Evolutionary conservation across 1,140 invertebrate species (phyloP).

Genomic region (Polypedilum vanderplanki): DNA sequence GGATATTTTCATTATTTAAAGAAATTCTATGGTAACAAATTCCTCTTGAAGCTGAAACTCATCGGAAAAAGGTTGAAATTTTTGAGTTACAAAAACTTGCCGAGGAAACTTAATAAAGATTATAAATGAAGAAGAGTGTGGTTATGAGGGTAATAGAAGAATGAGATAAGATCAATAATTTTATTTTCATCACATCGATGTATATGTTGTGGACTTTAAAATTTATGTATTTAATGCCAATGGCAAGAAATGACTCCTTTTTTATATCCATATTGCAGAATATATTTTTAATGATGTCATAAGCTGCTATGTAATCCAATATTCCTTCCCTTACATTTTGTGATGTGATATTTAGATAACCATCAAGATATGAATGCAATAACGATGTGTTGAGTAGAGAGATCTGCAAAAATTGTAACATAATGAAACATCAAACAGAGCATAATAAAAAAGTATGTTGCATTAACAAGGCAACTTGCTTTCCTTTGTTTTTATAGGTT

Average conservation of each 20-base stretch:
- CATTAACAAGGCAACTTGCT: background rate
- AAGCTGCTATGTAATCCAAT: constrained; percentile 9
- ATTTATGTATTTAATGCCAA: background rate
- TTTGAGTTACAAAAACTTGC: too few relatives aligned
- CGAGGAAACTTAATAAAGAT: too few relatives aligned
- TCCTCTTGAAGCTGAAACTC: too few relatives aligned
- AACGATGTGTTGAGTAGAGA: too few relatives aligned
- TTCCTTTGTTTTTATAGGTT: background rate
- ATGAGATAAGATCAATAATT: constrained; percentile 2
- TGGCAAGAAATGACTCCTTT: background rate
- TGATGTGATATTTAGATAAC: background rate
- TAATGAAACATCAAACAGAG: constrained; percentile 27
- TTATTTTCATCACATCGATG: constrained; percentile 5
- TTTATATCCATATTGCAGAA: background rate
- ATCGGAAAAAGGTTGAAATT: too few relatives aligned
- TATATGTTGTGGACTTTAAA: background rate
- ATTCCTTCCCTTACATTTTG: background rate
- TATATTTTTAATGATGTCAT: constrained; percentile 10
- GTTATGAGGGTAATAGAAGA: too few relatives aligned
- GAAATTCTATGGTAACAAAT: too few relatives aligned
- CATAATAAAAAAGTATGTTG: too few relatives aligned
- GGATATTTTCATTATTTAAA: too few relatives aligned
- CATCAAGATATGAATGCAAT: too few relatives aligned
- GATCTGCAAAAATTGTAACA: background rate
- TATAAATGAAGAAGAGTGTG: too few relatives aligned